These are phyloP conservation scores for Cinara cedri DNA, from an alignment of 2,888 invertebrate genomes.

Conservation along the genomic window DNA sequence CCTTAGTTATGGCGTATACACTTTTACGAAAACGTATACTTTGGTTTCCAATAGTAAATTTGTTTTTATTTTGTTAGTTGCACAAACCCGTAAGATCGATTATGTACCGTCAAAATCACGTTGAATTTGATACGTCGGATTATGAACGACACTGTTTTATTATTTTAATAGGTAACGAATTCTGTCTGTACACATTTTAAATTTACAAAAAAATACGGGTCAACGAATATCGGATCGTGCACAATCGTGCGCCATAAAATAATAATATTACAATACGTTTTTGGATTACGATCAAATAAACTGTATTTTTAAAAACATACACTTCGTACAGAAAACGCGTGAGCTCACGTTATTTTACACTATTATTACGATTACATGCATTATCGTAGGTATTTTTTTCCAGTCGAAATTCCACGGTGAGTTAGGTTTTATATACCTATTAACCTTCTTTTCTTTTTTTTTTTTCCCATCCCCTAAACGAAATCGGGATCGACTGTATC, in stretches of 20 bases:
- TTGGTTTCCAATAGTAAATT: no score
- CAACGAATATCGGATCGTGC: no score
- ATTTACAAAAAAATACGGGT: no score
- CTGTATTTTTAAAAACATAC: neutral
- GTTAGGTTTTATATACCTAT: neutral
- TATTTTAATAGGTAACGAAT: no score
- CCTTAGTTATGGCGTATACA: no score
- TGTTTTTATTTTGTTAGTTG: no score
- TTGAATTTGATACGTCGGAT: no score
- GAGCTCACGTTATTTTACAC: neutral
- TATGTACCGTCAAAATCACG: no score
- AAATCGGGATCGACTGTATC: slow-evolving; percentile 11
- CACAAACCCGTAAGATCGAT: no score
- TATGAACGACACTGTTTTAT: no score
- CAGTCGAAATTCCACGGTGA: slow-evolving; percentile 9
- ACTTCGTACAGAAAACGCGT: neutral
- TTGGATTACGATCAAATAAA: neutral
- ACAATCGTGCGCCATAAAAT: neutral
- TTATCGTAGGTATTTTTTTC: neutral
- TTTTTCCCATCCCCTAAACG: neutral
- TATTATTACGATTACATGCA: neutral
- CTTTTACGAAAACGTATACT: no score
- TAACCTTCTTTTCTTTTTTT: neutral
- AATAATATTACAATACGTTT: neutral
- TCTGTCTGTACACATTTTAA: no score